These are phyloP conservation scores for Ornithoptera alexandrae DNA, from an alignment of 2,888 invertebrate genomes.

Conservation along the genomic window DNA sequence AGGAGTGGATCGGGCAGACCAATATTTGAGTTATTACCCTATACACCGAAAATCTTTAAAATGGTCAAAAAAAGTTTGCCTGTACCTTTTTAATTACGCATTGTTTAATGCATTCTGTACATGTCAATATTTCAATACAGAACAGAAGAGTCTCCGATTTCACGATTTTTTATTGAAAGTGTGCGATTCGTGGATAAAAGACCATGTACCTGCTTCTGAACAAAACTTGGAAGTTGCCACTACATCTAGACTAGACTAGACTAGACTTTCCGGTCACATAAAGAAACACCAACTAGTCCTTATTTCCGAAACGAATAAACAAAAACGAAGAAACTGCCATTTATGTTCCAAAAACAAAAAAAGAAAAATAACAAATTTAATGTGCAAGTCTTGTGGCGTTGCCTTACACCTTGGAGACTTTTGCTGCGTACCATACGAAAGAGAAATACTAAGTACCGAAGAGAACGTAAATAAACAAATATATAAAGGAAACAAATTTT, in stretches of 20 bases:
- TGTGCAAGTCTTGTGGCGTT: constrained; percentile 1
- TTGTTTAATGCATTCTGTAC: constrained; percentile 2
- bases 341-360: neutral
- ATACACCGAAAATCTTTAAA: neutral
- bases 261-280: constrained; percentile 2
- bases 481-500: constrained; percentile 2
- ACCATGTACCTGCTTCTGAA: neutral
- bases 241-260: too few relatives aligned
- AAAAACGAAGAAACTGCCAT: constrained; percentile 2
- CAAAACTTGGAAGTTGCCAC: neutral
- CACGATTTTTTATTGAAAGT: neutral
- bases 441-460: constrained; percentile 3
- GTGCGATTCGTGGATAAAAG: neutral
- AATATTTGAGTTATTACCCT: constrained; percentile 2
- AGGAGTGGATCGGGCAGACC: neutral
- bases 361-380: constrained; percentile 1
- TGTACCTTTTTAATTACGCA: neutral
- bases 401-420: neutral
- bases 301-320: neutral
- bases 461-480: neutral
- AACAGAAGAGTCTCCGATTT: neutral
- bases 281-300: neutral
- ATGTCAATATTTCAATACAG: neutral
- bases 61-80: neutral
- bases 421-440: neutral